phyloP scores from a whole-genome alignment of 2,888 invertebrate species.

The Saturnia japonica region DNA sequence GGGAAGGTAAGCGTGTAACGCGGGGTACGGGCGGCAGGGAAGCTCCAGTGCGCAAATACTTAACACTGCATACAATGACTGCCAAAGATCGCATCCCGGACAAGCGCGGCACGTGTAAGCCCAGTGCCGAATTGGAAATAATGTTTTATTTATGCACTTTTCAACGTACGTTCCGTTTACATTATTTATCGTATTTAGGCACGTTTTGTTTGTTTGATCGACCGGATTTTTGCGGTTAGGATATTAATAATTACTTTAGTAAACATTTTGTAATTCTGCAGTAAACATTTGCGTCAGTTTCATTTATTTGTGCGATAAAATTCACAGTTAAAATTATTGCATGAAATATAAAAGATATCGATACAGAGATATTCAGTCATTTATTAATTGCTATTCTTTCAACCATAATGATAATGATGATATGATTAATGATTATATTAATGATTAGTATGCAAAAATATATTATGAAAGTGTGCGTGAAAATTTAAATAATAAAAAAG shows the following conservation, averaged over 20 bases:
- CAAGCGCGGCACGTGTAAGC: slow-evolving; percentile 78
- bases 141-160: slow-evolving; percentile 25
- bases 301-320: not conserved
- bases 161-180: slow-evolving; percentile 9
- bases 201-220: not conserved
- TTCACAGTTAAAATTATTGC: no score
- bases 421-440: no score
- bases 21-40: slow-evolving; percentile 30
- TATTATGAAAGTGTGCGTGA: no score
- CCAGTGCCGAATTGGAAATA: slow-evolving; percentile 61
- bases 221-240: not conserved
- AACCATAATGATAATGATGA: no score
- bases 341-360: no score
- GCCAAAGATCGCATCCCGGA: slow-evolving; percentile 78
- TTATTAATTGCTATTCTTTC: no score
- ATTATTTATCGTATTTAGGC: not conserved
- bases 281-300: not conserved
- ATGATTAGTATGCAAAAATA: no score
- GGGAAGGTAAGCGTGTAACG: slow-evolving; percentile 23
- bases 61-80: slow-evolving; percentile 75
- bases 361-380: no score
- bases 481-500: no score
- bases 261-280: not conserved
- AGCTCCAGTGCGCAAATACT: slow-evolving; percentile 65
- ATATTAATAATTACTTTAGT: not conserved